Conservation (phyloP, 2,797 vertebrate species). For the Brotogeris chrysoptera region DNA sequence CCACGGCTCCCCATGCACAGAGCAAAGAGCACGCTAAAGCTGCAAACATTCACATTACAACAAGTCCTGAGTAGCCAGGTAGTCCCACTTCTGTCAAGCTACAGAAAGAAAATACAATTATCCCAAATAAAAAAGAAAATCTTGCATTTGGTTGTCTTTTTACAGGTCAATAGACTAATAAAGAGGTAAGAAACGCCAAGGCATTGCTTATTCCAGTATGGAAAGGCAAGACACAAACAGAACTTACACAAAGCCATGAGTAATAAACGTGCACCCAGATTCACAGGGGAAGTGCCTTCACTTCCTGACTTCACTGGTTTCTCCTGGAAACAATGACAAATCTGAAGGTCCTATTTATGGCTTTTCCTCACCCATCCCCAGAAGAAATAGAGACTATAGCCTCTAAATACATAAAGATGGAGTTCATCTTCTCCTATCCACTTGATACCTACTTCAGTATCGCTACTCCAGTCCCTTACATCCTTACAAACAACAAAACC, state of each 20-base stretch:
- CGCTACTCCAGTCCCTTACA: neutral
- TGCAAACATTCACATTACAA: accelerated
- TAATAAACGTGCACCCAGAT: neutral
- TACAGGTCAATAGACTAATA: neutral
- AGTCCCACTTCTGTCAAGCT: neutral
- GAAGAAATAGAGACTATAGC: neutral
- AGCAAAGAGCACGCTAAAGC: neutral
- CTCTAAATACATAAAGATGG: neutral
- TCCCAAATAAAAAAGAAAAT: neutral
- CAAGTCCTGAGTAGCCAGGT: neutral
- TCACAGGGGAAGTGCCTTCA: neutral
- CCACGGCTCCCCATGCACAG: neutral
- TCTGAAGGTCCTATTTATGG: conserved; percentile 12
- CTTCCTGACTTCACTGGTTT: neutral
- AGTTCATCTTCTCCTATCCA: neutral
- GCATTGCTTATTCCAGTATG: neutral
- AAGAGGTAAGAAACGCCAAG: neutral
- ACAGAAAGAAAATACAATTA: neutral
- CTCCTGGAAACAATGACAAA: conserved; percentile 54
- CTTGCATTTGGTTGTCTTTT: neutral
- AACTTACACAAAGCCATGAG: neutral
- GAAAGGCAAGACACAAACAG: neutral
- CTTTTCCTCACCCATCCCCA: neutral
- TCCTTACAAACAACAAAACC: conserved; percentile 14
- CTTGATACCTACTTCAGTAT: neutral